Percentiles rank a stretch among this genome's conserved stretches.
These are phyloP conservation scores for Drosophila jambulina DNA, from an alignment of 1,140 invertebrate genomes.

Conservation along the genomic window DNA sequence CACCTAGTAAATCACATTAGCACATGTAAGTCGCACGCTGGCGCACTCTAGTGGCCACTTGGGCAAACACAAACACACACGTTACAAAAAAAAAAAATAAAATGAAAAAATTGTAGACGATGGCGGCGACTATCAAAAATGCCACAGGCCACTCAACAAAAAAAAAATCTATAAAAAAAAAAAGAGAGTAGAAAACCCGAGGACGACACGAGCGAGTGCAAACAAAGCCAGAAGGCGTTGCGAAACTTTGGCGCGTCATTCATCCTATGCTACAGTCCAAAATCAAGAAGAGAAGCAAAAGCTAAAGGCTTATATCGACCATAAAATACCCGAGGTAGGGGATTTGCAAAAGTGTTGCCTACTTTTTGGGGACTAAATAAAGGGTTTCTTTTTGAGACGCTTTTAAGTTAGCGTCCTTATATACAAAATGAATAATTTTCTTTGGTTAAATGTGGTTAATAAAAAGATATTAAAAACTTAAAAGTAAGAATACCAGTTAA, in stretches of 20 bases:
- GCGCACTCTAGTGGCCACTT: conserved; percentile 20
- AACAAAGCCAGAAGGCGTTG: conserved; percentile 81
- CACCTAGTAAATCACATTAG: conserved; percentile 37
- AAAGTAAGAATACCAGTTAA: too few species aligned
- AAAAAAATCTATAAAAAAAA: neutral
- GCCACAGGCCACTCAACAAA: conserved; percentile 57
- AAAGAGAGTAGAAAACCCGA: conserved; percentile 5
- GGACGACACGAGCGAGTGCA: conserved; percentile 58
- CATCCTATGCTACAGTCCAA: conserved; percentile 73
- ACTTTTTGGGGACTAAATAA: neutral
- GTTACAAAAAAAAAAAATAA: conserved; percentile 16
- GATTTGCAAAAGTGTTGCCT: neutral
- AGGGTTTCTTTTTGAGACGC: too few species aligned
- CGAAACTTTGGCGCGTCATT: conserved; percentile 80
- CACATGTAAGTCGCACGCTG: conserved; percentile 47
- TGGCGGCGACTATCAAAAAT: conserved; percentile 44
- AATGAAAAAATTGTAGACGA: conserved; percentile 29
- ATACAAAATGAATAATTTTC: too few species aligned
- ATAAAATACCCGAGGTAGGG: neutral
- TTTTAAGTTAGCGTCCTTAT: too few species aligned
- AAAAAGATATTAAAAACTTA: too few species aligned
- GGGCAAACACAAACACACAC: conserved; percentile 10
- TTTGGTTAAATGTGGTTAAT: too few species aligned
- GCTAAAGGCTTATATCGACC: too few species aligned
- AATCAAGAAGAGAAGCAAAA: conserved; percentile 5